Base-by-base conservation (phyloP, 2,888 invertebrate genomes). In the Drosophila formosana region DNA sequence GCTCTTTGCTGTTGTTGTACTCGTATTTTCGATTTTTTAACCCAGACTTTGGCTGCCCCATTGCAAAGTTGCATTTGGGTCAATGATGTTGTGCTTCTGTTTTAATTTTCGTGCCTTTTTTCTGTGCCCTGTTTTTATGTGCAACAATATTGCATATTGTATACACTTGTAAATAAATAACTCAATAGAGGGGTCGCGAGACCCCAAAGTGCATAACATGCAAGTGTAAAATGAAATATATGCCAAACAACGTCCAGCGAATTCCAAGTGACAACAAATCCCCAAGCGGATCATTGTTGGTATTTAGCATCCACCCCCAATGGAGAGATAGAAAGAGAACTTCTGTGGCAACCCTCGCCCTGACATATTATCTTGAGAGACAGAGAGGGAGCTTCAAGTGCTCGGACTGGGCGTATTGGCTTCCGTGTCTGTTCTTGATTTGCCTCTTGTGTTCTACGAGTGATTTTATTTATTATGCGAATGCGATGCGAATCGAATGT, bases 21-120 rank as follows among this genome's bases (percentile, higher is more conserved):
- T 39, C 4, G 28, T 26, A 28, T n/a, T 49, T 13, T 11, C 8
- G 30, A 4, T 25, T 23, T n/a, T 47, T 50, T 32, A 26, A 26
- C 34, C 13, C 52, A 52, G 45, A 46, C 51, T 39, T 63, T 66
- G 9, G 65, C 61, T 62, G 65, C 43, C 43, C 58, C 80, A 61
- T 34, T 62, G 66, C 32, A 62, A 68, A 72, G 66, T 75, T 67
- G 67, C 66, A 77, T 75, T 75, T 80, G 67, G 76, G 77, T 79
- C 80, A 75, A 67, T 77, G 77, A 71, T 79, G 80, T 79, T 77
- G 53, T 67, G 80, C 60, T 75, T 65, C 58, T 62, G 66, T 66
- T 77, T 75, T 70, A 47, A 52, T 66, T 58, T 53, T 55, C 45
- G 43, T 65, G 41, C 55, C 55, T 4, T 37, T 37, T 37, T 37